Base-by-base conservation (phyloP, 2,888 invertebrate genomes). In the Dasysyrphus tricinctus region DNA sequence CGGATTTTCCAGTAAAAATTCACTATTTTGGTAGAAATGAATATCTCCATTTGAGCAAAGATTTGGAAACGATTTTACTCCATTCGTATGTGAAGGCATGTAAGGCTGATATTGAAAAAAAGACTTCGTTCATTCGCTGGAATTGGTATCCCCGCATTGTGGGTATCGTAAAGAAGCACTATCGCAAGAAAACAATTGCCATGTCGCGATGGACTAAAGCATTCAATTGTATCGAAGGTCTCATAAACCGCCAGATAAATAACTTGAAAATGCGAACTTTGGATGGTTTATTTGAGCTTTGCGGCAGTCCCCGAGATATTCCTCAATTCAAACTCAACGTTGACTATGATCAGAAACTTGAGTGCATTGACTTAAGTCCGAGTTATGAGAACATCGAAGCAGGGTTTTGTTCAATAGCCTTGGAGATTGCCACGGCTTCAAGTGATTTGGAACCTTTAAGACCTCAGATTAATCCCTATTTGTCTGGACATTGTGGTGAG, bases 241-340 rank as follows among this genome's bases (percentile, higher is more conserved):
- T 95, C 1, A 93, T 95, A 78, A 93, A 93, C 49, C 93, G 94
- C 89, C 94, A 95, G 91, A 94, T 97, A 88, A 94, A 95, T 88
- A 94, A 95, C 89, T 90, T 95, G 42, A 95, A 96, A 93, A 94
- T 95, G 67, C 93, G 94, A 72, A 96, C 96, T 8, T 94, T 96
- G 59, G 93, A 94, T 56, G 93, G 94, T 87, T 92, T 96, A 8
- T 93, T 95, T 79, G 93, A 94, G 0, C 91, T 94, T 8, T 93
- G 95, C 11, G 92, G 93, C 74, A 91, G 94, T 88, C 92, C 94
- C 2, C 92, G 94, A 6, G 91, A 92, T 51, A 94, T 95, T 67
- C 96, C 96, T 0, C 94, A 94, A 89, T 91, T 97, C 61, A 94
- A 94, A 82, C 90, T 97, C 54, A 93, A 94, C 80, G 76, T 92